Base-by-base conservation (phyloP, 1,140 invertebrate genomes). In the Drosophila equinoxialis region DNA sequence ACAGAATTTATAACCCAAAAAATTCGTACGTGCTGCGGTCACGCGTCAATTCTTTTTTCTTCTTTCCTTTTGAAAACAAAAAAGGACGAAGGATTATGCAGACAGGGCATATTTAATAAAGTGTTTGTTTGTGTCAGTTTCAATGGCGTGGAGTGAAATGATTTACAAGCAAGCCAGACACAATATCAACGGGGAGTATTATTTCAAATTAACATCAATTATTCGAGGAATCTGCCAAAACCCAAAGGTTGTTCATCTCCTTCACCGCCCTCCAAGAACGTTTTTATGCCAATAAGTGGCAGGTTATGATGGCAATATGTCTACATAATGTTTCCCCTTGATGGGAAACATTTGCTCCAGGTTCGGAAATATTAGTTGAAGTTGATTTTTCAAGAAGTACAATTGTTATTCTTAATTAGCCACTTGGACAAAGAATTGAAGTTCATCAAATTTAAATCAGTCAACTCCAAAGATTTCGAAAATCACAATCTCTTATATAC, bases 21-120 rank as follows among this genome's bases (percentile, higher is more conserved):
- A 71, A 10, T 66, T 42, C 67, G 11, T 89, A 89, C 84, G 84
- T 89, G 84, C 80, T 78, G 80, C 59, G 84, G 84, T 89, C 84
- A 89, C 84, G 71, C 74, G 80, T 84, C 84, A 80, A 80, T 89
- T 79, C 78, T 37, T 37, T 37, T 60, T 65, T 39, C 51, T 62
- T 45, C 58, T 66, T 74, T 37, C 42, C 7, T 30, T 30, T 37
- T 37, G 35, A 26, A 4, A 23, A 54, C 8, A 4, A 23, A 72
- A 78, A 71, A 60, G 71, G 66, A 77, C 30, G 35, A 45, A 58
- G 51, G 58, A 61, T 33, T 71, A 35, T 63, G 74, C 65, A 70
- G 72, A 69, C 65, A 69, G 72, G 42, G 77, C 54, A 39, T 54
- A 67, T 74, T 82, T 79, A 82, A 83, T 86, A 83, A 87, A 83